phyloP scores from a whole-genome alignment of 1,140 invertebrate species.

The Apocrypta bakeri region DNA sequence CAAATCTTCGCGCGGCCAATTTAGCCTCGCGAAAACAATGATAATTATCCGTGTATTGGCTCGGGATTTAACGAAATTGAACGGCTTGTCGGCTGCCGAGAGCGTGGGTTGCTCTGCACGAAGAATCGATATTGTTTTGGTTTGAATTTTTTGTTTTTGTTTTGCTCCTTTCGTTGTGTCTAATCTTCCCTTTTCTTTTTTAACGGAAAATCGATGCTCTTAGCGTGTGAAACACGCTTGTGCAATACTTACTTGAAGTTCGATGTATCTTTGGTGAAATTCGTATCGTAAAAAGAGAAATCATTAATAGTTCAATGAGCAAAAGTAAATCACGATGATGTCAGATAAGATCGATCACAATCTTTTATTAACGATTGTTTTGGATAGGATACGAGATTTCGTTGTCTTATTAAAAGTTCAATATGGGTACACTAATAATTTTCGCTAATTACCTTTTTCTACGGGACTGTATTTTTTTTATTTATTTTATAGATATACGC shows the following conservation, averaged over 20 bases:
- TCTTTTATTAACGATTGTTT: background rate
- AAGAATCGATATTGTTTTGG: constrained; percentile 10
- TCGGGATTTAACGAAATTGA: background rate
- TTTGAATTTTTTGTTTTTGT: background rate
- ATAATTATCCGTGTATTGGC: constrained; percentile 1
- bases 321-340: background rate
- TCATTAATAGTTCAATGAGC: too few species aligned
- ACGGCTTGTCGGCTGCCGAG: background rate
- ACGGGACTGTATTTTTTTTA: background rate
- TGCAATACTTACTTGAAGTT: too few species aligned
- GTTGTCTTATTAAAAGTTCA: background rate
- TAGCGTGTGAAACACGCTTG: too few species aligned
- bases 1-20: constrained; percentile 33
- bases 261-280: too few species aligned
- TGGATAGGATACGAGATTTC: background rate
- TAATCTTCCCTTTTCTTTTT: too few species aligned
- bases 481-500: background rate
- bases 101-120: background rate
- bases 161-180: background rate
- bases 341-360: background rate
- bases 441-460: background rate
- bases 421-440: background rate
- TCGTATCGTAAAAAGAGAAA: too few species aligned
- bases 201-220: too few species aligned
- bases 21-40: constrained; percentile 6